These are phyloP conservation scores for Lepisosteus osseus DNA, from an alignment of 2,113 vertebrate genomes.

Conservation along the genomic window DNA sequence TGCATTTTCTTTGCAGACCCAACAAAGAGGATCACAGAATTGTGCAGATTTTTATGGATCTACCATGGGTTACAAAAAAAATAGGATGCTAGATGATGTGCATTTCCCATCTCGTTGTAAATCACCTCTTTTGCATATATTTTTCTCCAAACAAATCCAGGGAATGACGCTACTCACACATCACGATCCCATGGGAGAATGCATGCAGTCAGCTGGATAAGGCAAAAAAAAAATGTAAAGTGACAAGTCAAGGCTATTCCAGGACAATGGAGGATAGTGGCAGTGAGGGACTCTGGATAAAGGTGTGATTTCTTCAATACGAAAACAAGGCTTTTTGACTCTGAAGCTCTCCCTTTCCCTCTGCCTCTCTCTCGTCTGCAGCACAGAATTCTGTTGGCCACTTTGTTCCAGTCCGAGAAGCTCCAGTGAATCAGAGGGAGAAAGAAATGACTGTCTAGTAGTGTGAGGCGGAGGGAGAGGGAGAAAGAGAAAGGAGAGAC, in stretches of 20 bases:
- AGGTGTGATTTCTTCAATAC: constrained; percentile 65
- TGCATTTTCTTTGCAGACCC: no score
- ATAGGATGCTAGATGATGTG: no score
- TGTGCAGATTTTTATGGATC: no score
- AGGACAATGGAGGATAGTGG: constrained; percentile 30
- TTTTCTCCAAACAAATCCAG: not conserved
- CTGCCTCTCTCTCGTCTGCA: constrained; percentile 17
- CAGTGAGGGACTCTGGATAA: constrained; percentile 27
- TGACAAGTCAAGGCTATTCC: constrained; percentile 25
- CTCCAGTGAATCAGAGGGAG: not conserved
- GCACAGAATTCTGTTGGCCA: not conserved
- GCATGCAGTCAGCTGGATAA: not conserved
- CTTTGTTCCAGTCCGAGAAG: constrained; percentile 1
- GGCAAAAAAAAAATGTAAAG: not conserved
- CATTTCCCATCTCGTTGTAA: no score
- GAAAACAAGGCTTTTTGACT: constrained; percentile 62
- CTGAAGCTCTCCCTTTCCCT: constrained; percentile 50
- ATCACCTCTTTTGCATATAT: no score
- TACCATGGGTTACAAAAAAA: no score
- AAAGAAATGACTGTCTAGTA: constrained; percentile 14
- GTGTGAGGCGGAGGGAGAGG: constrained; percentile 27
- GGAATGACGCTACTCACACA: not conserved
- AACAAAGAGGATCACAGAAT: no score
- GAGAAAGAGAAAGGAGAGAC: not conserved
- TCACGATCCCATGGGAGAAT: not conserved